phyloP scores from a whole-genome alignment of 2,113 vertebrate genomes.

The Phrynosoma platyrhinos region DNA sequence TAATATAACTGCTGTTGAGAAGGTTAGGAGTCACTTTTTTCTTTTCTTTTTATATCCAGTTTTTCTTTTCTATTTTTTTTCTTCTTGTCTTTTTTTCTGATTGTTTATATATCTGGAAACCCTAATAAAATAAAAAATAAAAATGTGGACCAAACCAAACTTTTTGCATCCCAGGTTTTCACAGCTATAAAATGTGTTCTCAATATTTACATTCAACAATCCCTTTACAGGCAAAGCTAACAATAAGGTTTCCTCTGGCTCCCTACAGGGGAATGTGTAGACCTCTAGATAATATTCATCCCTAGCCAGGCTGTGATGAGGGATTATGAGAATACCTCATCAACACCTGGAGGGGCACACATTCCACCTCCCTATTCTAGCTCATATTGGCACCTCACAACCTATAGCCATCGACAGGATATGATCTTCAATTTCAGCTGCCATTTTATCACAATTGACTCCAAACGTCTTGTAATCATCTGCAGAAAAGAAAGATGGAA shows the following conservation, averaged over 20 bases:
- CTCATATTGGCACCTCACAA: neutral
- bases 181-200: neutral
- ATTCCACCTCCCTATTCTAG: neutral
- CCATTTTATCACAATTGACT: constrained; percentile 92
- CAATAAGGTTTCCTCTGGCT: neutral
- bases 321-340: neutral
- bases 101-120: too few relatives aligned
- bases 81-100: too few relatives aligned
- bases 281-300: neutral
- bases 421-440: constrained; percentile 96
- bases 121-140: too few relatives aligned
- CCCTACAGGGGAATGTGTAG: neutral
- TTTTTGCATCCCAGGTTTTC: neutral
- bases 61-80: too few relatives aligned
- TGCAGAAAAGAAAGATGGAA: constrained; percentile 57
- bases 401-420: constrained; percentile 80
- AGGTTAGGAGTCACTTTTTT: too few relatives aligned
- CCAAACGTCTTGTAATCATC: constrained; percentile 91
- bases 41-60: too few relatives aligned
- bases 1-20: too few relatives aligned
- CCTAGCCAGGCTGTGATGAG: neutral
- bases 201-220: neutral
- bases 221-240: neutral
- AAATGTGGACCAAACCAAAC: neutral
- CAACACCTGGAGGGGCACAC: neutral